Conservation (phyloP, 2,888 invertebrate species). For the Epinotia demarniana region DNA sequence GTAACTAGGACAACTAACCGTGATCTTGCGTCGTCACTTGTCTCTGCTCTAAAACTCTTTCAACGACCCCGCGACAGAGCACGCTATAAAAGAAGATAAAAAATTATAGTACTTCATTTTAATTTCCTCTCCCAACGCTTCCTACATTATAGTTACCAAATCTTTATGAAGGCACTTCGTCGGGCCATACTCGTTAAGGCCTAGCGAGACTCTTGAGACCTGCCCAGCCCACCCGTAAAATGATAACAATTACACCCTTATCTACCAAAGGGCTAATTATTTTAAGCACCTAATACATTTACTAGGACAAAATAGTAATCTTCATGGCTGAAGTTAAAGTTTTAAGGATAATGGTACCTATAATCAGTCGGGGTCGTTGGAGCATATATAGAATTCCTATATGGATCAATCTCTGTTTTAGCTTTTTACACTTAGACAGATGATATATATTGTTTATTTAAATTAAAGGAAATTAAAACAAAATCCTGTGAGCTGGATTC, state of each 20-base stretch:
- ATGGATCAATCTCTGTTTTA: too few relatives aligned
- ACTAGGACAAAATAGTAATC: constrained; percentile 27
- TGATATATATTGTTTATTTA: too few relatives aligned
- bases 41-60: background rate
- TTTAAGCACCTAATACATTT: constrained; percentile 36
- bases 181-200: constrained; percentile 39
- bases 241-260: constrained; percentile 43
- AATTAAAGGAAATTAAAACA: too few relatives aligned
- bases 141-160: constrained; percentile 36
- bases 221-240: constrained; percentile 36
- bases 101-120: constrained; percentile 15
- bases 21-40: background rate
- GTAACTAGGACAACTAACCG: background rate
- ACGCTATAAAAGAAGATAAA: constrained; percentile 2
- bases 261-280: constrained; percentile 40
- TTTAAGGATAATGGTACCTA: background rate
- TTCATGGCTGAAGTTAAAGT: background rate
- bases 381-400: too few relatives aligned
- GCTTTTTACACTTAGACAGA: too few relatives aligned
- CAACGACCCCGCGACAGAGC: background rate
- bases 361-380: too few relatives aligned
- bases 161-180: constrained; percentile 38
- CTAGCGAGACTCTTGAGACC: constrained; percentile 32
- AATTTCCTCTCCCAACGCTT: constrained; percentile 13
- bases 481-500: too few relatives aligned